Percentiles rank a stretch among this genome's conserved stretches.
These are phyloP conservation scores for Phalacrocorax aristotelis DNA, from an alignment of 2,113 vertebrate species.

Conservation along the genomic window DNA sequence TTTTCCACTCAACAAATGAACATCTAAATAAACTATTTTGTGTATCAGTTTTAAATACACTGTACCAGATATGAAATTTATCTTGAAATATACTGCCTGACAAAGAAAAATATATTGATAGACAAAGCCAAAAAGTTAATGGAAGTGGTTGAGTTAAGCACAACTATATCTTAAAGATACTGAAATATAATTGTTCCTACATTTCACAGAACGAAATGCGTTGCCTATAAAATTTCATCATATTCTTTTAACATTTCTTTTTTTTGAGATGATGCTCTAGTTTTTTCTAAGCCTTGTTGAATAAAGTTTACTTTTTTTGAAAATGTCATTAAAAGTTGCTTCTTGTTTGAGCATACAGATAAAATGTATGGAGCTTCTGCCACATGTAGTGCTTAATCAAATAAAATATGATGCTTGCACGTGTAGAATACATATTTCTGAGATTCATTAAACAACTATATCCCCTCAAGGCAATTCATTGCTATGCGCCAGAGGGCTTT, in stretches of 20 bases:
- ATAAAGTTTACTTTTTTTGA: neutral
- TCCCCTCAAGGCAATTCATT: slow-evolving; percentile 56
- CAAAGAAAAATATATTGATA: neutral
- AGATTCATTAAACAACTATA: slow-evolving; percentile 52
- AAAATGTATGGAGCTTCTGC: neutral
- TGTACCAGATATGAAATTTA: neutral
- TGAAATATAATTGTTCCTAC: neutral
- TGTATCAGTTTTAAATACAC: neutral
- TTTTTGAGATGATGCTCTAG: neutral
- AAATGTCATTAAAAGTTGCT: neutral
- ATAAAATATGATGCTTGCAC: slow-evolving; percentile 2
- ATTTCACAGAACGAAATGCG: neutral
- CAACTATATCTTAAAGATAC: neutral
- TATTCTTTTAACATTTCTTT: neutral
- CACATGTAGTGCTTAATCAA: slow-evolving; percentile 1
- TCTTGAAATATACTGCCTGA: slow-evolving; percentile 39
- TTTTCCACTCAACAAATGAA: slow-evolving; percentile 29
- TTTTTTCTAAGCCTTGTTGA: neutral
- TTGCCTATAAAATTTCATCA: neutral
- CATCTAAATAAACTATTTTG: neutral
- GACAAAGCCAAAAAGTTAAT: neutral
- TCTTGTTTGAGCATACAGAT: neutral
- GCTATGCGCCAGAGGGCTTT: slow-evolving; percentile 50
- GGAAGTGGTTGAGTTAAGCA: neutral
- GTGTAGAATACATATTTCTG: slow-evolving; percentile 27